Percentiles rank a stretch among this genome's conserved stretches.
Conservation (phyloP, 2,888 invertebrate species). For the Meganola albula region DNA sequence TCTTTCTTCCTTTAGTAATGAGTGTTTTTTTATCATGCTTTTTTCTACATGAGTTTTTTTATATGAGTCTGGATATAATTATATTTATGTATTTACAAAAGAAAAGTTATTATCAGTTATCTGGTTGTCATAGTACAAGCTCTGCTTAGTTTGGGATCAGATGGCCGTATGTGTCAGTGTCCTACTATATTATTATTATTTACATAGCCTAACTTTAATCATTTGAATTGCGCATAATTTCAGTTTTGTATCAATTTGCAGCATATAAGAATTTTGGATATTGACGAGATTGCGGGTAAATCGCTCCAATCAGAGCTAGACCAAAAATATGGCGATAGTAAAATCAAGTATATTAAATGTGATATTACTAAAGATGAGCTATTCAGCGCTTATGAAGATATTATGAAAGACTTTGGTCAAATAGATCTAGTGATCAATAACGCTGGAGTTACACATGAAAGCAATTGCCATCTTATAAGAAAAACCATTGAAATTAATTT, state of each 20-base stretch:
- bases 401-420: conserved; percentile 23
- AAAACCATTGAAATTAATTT: conserved; percentile 37
- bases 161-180: too few species aligned
- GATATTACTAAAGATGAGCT: conserved; percentile 39
- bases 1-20: too few species aligned
- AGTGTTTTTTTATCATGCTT: too few species aligned
- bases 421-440: conserved; percentile 44
- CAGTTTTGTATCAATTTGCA: conserved; percentile 13
- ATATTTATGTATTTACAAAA: too few species aligned
- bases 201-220: too few species aligned
- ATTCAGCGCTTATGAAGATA: conserved; percentile 25
- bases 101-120: too few species aligned
- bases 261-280: conserved; percentile 38
- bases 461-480: conserved; percentile 18
- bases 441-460: conserved; percentile 39
- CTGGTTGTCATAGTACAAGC: too few species aligned
- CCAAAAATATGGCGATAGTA: conserved; percentile 26
- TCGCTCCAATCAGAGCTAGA: conserved; percentile 33
- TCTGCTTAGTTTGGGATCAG: too few species aligned
- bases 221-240: neutral
- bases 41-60: too few species aligned
- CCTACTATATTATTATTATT: too few species aligned
- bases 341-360: conserved; percentile 38
- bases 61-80: too few species aligned
- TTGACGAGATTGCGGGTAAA: conserved; percentile 29